Conservation (phyloP, 92 coral and sea anemone genomes). For the Isaurus tuberculatus region DNA sequence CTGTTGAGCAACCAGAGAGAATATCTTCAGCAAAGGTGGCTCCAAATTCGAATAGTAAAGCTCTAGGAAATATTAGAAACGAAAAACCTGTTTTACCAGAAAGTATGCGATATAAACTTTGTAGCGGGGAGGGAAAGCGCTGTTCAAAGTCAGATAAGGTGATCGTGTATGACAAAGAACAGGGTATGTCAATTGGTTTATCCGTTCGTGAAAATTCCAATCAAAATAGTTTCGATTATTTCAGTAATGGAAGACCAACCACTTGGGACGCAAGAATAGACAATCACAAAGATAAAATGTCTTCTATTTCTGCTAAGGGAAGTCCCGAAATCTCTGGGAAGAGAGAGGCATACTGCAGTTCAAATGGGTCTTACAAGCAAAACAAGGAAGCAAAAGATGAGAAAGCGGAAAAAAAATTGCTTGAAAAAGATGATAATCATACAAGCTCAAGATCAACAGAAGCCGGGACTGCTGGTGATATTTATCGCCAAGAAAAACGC, state of each 20-base stretch:
- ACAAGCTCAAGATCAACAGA: conserved; percentile 8
- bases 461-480: not conserved
- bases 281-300: conserved; percentile 25
- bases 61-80: conserved; percentile 49
- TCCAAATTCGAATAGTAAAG: not conserved
- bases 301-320: conserved; percentile 15
- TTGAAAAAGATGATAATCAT: conserved; percentile 7
- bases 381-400: conserved; percentile 24
- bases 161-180: conserved; percentile 60
- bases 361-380: not conserved
- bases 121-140: conserved; percentile 60
- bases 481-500: conserved; percentile 36
- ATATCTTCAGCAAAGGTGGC: not conserved
- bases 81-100: conserved; percentile 87
- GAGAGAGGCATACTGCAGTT: not conserved
- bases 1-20: conserved; percentile 21
- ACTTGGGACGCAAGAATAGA: conserved; percentile 35
- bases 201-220: conserved; percentile 68
- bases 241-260: conserved; percentile 52
- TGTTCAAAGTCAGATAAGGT: conserved; percentile 63
- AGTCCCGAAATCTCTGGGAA: conserved; percentile 1
- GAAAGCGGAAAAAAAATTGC: conserved; percentile 24
- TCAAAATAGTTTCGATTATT: conserved; percentile 59
- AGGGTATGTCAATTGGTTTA: conserved; percentile 64
- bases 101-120: conserved; percentile 61